Conservation (phyloP, 2,797 vertebrate genomes). For the Loriculus beryllinus region DNA sequence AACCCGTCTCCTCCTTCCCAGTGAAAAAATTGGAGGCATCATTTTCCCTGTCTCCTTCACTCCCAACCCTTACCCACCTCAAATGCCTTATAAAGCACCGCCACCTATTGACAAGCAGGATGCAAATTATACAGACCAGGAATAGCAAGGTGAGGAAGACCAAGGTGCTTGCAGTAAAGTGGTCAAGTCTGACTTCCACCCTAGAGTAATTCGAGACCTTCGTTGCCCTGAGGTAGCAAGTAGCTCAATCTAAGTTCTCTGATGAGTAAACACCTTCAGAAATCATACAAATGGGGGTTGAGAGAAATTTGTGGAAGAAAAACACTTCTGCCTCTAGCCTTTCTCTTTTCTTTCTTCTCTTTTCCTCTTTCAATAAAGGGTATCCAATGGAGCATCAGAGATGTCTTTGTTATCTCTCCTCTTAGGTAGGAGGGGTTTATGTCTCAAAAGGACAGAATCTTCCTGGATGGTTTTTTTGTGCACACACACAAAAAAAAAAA, state of each 20-base stretch:
- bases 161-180: neutral
- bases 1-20: neutral
- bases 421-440: neutral
- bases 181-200: neutral
- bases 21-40: neutral
- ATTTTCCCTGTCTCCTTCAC: neutral
- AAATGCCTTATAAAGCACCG: neutral
- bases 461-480: neutral
- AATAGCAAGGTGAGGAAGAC: neutral
- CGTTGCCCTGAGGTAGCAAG: neutral
- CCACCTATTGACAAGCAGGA: neutral
- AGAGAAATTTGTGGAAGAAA: neutral
- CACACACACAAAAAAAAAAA: neutral
- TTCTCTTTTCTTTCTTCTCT: neutral
- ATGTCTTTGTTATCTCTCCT: neutral
- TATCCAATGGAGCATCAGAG: neutral
- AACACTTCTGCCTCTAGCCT: neutral
- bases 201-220: neutral
- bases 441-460: neutral
- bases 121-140: neutral
- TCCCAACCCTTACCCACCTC: accelerated
- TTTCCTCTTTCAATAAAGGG: neutral
- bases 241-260: neutral
- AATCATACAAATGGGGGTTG: neutral
- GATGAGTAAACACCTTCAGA: neutral